Evolutionary conservation across 2,888 invertebrate species (phyloP).

Genomic region (Phortica okadai): DNA sequence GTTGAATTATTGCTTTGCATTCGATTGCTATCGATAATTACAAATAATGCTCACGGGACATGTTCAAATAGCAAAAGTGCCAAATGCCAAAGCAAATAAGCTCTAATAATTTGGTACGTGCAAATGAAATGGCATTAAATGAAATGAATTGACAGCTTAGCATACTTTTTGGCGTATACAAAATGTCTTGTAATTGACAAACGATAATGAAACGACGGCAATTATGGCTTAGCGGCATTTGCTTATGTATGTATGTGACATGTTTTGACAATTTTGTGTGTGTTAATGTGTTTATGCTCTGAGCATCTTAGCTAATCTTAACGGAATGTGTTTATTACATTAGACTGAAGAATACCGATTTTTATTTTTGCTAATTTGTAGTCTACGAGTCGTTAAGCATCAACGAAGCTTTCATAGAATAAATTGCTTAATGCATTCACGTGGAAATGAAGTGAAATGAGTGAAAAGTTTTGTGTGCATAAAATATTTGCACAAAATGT

Average conservation of each 20-base stretch:
- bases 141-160: not conserved
- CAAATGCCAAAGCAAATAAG: not conserved
- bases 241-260: too few species aligned
- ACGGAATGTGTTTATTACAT: too few species aligned
- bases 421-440: not conserved
- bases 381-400: not conserved
- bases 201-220: not conserved
- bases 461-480: not conserved
- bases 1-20: too few species aligned
- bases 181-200: not conserved
- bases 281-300: too few species aligned
- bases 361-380: too few species aligned
- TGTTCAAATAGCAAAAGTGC: not conserved
- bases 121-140: not conserved
- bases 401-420: not conserved
- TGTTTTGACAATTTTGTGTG: too few species aligned
- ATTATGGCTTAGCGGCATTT: not conserved
- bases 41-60: not conserved
- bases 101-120: too few species aligned
- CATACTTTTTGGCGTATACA: not conserved
- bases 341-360: too few species aligned
- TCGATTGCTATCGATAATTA: not conserved
- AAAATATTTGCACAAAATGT: not conserved
- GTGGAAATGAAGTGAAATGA: not conserved
- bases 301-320: too few species aligned